phyloP scores from a whole-genome alignment of 2,888 invertebrate genomes.

The Torymus auratus region DNA sequence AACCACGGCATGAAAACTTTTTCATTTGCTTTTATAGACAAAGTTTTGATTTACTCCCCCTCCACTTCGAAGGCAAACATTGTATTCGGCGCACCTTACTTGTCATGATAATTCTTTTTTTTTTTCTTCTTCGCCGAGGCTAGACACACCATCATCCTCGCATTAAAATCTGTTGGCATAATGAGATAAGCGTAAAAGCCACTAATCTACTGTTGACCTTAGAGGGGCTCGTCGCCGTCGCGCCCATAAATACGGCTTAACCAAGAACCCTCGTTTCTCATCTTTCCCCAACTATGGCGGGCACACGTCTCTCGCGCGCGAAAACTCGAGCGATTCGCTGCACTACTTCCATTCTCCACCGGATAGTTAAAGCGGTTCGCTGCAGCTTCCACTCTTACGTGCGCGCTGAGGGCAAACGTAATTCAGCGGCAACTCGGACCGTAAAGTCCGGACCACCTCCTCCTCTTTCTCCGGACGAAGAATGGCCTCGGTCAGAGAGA shows the following conservation, averaged over 20 bases:
- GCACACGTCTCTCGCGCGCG: neutral
- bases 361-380: neutral
- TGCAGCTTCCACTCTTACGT: neutral
- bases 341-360: too few relatives aligned
- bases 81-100: too few relatives aligned
- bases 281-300: neutral
- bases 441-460: too few relatives aligned
- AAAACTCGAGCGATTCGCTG: too few relatives aligned
- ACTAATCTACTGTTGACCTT: neutral
- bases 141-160: too few relatives aligned
- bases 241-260: slow-evolving; percentile 35
- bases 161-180: neutral
- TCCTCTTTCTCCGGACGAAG: neutral
- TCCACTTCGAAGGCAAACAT: too few relatives aligned
- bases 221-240: neutral
- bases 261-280: neutral
- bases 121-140: too few relatives aligned
- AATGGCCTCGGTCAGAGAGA: neutral
- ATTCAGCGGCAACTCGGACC: too few relatives aligned
- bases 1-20: neutral
- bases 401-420: neutral
- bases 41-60: too few relatives aligned
- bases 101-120: too few relatives aligned
- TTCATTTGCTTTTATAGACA: too few relatives aligned
- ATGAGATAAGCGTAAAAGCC: neutral